Base-by-base conservation (phyloP, 2,888 invertebrate species). In the Lasius platythorax region DNA sequence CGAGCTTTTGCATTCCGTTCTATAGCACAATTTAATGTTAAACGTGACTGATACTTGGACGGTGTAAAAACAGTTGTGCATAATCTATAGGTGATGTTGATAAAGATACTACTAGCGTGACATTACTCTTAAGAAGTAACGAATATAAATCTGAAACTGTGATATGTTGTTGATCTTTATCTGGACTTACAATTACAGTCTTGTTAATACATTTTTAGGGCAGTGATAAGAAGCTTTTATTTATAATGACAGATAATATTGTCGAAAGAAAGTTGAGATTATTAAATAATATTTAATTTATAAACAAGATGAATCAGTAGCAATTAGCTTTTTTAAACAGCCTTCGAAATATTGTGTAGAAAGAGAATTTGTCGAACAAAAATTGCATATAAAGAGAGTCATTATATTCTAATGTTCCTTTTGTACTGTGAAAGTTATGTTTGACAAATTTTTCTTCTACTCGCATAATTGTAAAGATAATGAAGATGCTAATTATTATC, bases 111-210 rank as follows among this genome's bases (percentile, higher is more conserved):
- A 50, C 23, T 50, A 33, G 33, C 33, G 40, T 79, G 76, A 83
- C 37, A 75, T 74, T 61, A 81, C 63, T 63, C 63, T 85, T 82
- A 70, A 50, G 12, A 82, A 50, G 56, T 58, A 68, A 70, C 18
- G 46, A 66, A 83, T 37, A 70, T 85, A 84, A 91, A 93, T 91
- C 90, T 91, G 92, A 94, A 93, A 93, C 94, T 94, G 94, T 94
- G 94, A 94, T 94, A 94, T 94, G 92, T 90, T 70, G 43, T 43
- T 79, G 70, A 70, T 70, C 18, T 61, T 72, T 70, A 70, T 79
- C 58, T 79, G 72, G 72, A 79, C 33, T 61, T 61, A 79, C 18
- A 58, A 58, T 67, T 6, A 56, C 8, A 3, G 23, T 72, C 12
- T 18, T 70, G 12, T 58, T 23, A 68, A 40, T 30, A 5, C n/a